Conservation (phyloP, 2,888 invertebrate genomes). For the Himalopsyche anomala region DNA sequence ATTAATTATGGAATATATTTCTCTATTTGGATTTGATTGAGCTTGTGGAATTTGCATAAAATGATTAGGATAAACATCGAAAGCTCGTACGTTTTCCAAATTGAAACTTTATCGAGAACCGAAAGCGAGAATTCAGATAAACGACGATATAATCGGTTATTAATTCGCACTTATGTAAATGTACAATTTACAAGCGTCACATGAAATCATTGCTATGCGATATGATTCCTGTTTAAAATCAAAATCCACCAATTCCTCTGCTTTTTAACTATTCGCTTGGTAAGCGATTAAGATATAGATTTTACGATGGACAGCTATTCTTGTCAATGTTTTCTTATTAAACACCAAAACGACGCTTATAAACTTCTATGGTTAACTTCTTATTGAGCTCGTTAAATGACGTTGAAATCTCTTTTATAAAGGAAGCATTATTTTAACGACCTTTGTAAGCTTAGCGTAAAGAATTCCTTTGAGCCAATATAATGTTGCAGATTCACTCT, state of each 20-base stretch:
- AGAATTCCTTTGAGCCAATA: too few species aligned
- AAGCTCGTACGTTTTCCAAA: slow-evolving; percentile 18
- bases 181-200: slow-evolving; percentile 14
- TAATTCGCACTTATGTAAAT: slow-evolving; percentile 34
- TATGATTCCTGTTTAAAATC: neutral
- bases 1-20: neutral
- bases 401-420: too few species aligned
- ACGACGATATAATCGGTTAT: slow-evolving; percentile 21
- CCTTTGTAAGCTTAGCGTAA: too few species aligned
- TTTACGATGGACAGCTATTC: too few species aligned
- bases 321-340: too few species aligned
- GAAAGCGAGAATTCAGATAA: slow-evolving; percentile 26
- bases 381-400: too few species aligned
- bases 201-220: slow-evolving; percentile 15
- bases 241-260: neutral
- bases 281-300: too few species aligned
- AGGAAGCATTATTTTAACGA: too few species aligned
- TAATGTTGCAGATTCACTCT: too few species aligned
- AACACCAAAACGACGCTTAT: too few species aligned
- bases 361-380: too few species aligned
- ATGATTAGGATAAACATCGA: slow-evolving; percentile 26
- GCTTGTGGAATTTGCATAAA: slow-evolving; percentile 9
- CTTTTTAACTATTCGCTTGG: too few species aligned
- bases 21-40: neutral
- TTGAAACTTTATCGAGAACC: slow-evolving; percentile 6